These are phyloP conservation scores for Heteropelma amictum DNA, from an alignment of 2,888 invertebrate genomes.

Conservation along the genomic window DNA sequence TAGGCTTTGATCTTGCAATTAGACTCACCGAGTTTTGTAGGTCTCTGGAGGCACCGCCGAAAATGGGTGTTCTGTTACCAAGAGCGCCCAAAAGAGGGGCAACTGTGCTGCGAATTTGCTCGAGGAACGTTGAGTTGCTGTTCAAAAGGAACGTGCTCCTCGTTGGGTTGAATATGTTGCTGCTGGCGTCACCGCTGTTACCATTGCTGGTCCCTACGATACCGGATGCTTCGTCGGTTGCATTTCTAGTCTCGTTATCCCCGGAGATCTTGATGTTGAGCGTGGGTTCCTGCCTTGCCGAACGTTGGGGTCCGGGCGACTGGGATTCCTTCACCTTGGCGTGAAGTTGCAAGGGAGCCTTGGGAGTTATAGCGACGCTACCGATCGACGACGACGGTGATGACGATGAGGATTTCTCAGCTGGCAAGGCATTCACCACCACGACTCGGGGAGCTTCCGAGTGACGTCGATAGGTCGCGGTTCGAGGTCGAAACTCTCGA, in stretches of 20 bases:
- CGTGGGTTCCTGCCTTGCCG: slow-evolving; percentile 69
- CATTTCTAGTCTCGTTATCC: slow-evolving; percentile 48
- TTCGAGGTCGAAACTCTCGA: slow-evolving; percentile 69
- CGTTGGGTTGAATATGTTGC: slow-evolving; percentile 74
- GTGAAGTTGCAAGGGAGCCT: slow-evolving; percentile 59
- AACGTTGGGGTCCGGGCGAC: slow-evolving; percentile 58
- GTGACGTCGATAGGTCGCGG: slow-evolving; percentile 73
- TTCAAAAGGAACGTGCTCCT: slow-evolving; percentile 66
- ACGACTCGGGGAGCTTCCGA: slow-evolving; percentile 64
- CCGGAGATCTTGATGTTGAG: slow-evolving; percentile 62
- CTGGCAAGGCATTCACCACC: slow-evolving; percentile 44
- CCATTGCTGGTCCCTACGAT: slow-evolving; percentile 65
- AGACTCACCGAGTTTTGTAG: slow-evolving; percentile 68
- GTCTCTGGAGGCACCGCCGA: slow-evolving; percentile 69
- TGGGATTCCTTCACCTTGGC: slow-evolving; percentile 49
- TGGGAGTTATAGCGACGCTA: slow-evolving; percentile 71
- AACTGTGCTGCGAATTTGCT: slow-evolving; percentile 74
- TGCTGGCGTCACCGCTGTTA: slow-evolving; percentile 61
- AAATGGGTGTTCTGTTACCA: slow-evolving; percentile 71
- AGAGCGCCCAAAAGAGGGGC: slow-evolving; percentile 72
- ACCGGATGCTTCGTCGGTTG: slow-evolving; percentile 56
- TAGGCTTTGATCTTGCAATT: neutral
- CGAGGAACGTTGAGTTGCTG: slow-evolving; percentile 69
- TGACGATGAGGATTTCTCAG: slow-evolving; percentile 38
- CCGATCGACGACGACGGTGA: slow-evolving; percentile 19